Percentiles rank a stretch among this genome's conserved stretches.
Evolutionary conservation across 2,797 vertebrate species (phyloP).

Genomic region (Dromococcyx pavoninus): DNA sequence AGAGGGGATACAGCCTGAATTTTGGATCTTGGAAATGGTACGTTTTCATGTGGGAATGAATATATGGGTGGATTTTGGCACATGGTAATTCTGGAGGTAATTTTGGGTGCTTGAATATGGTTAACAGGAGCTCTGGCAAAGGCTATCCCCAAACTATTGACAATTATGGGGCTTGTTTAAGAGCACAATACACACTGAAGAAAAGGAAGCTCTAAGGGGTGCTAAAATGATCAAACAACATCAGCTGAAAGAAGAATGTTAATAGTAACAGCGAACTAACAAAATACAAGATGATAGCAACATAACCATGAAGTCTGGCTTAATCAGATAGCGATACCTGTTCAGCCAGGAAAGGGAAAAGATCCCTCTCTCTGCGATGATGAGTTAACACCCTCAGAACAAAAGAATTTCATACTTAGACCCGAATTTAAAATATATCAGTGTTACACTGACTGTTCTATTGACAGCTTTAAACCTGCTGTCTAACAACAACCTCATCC

Average conservation of each 20-base stretch:
- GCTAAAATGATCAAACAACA: background rate
- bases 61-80: background rate
- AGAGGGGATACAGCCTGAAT: background rate
- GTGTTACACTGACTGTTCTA: background rate
- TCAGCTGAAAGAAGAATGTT: background rate
- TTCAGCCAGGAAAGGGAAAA: slow-evolving; percentile 1
- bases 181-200: background rate
- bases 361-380: background rate
- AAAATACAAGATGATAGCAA: background rate
- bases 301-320: background rate
- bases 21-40: background rate
- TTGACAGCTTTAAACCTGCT: background rate
- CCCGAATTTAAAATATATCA: background rate
- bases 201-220: background rate
- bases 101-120: background rate
- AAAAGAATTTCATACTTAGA: background rate
- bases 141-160: background rate
- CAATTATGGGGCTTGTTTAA: background rate
- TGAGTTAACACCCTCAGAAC: background rate
- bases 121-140: background rate
- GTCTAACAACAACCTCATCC: background rate
- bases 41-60: background rate
- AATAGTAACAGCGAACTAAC: background rate
- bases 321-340: background rate
- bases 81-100: background rate